A percentile compares a stretch with the other conserved stretches of the same genome.
These are phyloP conservation scores for Toxotes chatareus DNA, from an alignment of 2,113 vertebrate genomes.

Conservation along the genomic window DNA sequence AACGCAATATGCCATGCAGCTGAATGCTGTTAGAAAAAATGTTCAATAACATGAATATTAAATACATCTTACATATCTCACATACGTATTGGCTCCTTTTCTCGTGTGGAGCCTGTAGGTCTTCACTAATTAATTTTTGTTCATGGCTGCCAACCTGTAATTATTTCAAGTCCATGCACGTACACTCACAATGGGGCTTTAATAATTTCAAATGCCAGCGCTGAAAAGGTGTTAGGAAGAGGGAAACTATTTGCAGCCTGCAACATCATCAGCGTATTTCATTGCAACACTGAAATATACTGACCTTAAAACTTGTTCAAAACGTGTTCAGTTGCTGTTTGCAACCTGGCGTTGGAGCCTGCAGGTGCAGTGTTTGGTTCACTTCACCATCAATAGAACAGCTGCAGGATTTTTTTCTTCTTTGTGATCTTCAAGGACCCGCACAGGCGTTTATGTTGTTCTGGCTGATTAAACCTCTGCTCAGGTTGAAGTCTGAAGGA, in stretches of 20 bases:
- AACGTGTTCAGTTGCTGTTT: neutral
- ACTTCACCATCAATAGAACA: slow-evolving; percentile 8
- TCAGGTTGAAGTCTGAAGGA: neutral
- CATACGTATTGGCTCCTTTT: neutral
- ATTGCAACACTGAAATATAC: neutral
- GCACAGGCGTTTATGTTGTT: slow-evolving; percentile 2
- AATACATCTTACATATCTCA: slow-evolving; percentile 18
- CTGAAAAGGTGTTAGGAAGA: slow-evolving; percentile 5
- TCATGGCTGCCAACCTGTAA: slow-evolving; percentile 19
- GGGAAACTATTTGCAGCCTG: neutral
- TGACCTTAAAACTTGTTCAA: neutral
- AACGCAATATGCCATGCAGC: slow-evolving; percentile 2
- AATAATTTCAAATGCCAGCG: slow-evolving; percentile 8
- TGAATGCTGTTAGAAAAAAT: slow-evolving; percentile 21
- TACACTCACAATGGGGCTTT: slow-evolving; percentile 5
- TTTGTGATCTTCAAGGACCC: slow-evolving; percentile 1
- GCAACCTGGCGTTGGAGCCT: neutral
- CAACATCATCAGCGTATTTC: neutral
- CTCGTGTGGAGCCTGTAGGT: neutral
- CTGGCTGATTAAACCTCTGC: neutral
- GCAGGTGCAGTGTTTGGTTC: neutral
- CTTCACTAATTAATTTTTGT: slow-evolving; percentile 33
- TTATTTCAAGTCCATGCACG: slow-evolving; percentile 26
- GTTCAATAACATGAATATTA: slow-evolving; percentile 17
- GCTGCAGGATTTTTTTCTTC: slow-evolving; percentile 8